phyloP scores from a whole-genome alignment of 2,888 invertebrate species.

The Phyllotreta striolata region DNA sequence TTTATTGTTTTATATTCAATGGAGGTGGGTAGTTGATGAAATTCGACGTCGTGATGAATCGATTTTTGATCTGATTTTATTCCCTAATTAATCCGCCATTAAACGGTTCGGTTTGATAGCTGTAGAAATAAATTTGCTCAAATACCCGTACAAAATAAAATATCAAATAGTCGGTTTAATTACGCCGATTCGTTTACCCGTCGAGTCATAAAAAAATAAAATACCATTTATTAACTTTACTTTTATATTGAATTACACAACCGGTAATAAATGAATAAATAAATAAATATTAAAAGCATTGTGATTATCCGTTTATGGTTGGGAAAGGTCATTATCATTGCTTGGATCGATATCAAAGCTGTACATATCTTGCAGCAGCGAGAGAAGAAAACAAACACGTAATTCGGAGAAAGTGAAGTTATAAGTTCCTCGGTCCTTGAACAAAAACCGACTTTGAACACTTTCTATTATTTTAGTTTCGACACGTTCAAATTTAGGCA shows the following conservation, averaged over 20 bases:
- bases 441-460: too few relatives aligned
- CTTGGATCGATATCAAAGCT: slow-evolving; percentile 20
- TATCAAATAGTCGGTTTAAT: neutral
- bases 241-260: slow-evolving; percentile 14
- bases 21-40: slow-evolving; percentile 1
- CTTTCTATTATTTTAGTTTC: too few relatives aligned
- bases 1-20: slow-evolving; percentile 24
- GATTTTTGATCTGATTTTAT: slow-evolving; percentile 7
- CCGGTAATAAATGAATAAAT: slow-evolving; percentile 11
- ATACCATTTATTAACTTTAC: slow-evolving; percentile 12
- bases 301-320: slow-evolving; percentile 24
- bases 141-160: too few relatives aligned
- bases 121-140: too few relatives aligned
- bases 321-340: slow-evolving; percentile 27
- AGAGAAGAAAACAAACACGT: neutral
- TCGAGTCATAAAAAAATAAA: neutral
- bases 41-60: neutral
- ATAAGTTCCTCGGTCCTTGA: too few relatives aligned
- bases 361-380: neutral
- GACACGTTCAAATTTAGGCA: too few relatives aligned
- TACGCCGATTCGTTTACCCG: too few relatives aligned
- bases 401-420: slow-evolving; percentile 1
- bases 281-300: slow-evolving; percentile 9
- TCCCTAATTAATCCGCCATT: neutral
- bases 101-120: too few relatives aligned